phyloP scores from a whole-genome alignment of 2,113 vertebrate species.

The Xiphophorus couchianus region DNA sequence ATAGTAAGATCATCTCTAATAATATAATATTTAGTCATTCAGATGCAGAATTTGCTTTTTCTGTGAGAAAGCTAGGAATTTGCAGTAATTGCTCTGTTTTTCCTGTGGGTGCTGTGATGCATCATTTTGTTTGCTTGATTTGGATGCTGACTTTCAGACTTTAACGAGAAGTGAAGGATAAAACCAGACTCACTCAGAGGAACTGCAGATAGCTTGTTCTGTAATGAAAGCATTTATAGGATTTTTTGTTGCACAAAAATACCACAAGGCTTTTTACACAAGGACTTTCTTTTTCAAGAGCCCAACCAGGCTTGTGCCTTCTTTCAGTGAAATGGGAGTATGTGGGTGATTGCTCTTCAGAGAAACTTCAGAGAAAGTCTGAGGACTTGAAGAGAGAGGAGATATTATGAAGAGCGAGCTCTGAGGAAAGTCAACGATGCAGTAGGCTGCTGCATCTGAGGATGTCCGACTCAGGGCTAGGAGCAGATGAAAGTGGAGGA shows the following conservation, averaged over 20 bases:
- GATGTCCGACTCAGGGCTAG: slow-evolving; percentile 1
- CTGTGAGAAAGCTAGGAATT: background rate
- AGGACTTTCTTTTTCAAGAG: slow-evolving; percentile 9
- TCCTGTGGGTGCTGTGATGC: background rate
- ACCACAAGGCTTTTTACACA: slow-evolving; percentile 16
- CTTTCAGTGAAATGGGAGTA: slow-evolving; percentile 2
- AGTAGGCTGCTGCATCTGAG: slow-evolving; percentile 16
- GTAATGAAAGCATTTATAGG: background rate
- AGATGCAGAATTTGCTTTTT: background rate
- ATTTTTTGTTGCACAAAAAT: background rate
- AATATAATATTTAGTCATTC: background rate
- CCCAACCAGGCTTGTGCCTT: background rate
- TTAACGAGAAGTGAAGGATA: background rate
- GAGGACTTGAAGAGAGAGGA: slow-evolving; percentile 8
- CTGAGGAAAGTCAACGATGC: slow-evolving; percentile 34
- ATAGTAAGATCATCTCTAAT: background rate
- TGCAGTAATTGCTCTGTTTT: background rate
- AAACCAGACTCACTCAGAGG: background rate
- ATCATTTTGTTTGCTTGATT: background rate
- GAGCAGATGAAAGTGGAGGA: slow-evolving; percentile 47
- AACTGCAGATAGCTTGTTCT: background rate
- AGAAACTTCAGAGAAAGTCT: slow-evolving; percentile 15
- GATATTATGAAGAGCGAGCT: slow-evolving; percentile 14
- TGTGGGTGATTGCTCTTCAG: slow-evolving; percentile 27
- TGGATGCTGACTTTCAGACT: background rate